These are phyloP conservation scores for Glossosoma conforme DNA, from an alignment of 1,140 invertebrate genomes.

Conservation along the genomic window DNA sequence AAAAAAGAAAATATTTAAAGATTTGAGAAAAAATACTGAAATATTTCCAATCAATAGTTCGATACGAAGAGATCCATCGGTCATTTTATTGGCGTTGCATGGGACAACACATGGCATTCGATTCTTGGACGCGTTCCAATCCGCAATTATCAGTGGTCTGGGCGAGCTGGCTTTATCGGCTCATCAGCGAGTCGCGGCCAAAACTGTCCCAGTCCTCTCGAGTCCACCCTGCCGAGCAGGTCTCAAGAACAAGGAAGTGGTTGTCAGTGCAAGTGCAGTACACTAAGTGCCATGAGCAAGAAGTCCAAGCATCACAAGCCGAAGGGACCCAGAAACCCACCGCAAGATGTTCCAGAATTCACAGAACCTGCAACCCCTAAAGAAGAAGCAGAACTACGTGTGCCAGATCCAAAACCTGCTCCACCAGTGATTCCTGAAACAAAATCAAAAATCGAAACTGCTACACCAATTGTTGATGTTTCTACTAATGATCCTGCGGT, in stretches of 20 bases:
- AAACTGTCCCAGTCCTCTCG: constrained; percentile 19
- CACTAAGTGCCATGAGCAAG: constrained; percentile 18
- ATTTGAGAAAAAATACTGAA: too few relatives aligned
- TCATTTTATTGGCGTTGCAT: too few relatives aligned
- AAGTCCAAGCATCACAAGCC: constrained; percentile 29
- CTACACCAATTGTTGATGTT: neutral
- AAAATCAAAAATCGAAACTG: neutral
- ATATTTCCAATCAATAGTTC: too few relatives aligned
- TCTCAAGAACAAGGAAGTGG: neutral
- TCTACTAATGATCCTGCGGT: neutral
- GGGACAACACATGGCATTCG: too few relatives aligned
- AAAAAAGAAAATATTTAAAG: too few relatives aligned
- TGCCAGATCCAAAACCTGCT: constrained; percentile 3
- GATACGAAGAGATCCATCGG: too few relatives aligned
- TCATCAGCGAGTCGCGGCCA: constrained; percentile 18
- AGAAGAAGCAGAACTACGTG: constrained; percentile 6
- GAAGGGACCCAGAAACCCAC: constrained; percentile 25
- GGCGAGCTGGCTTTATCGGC: constrained; percentile 19
- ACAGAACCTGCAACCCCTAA: neutral
- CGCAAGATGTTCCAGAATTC: constrained; percentile 5
- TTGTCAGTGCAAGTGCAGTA: constrained; percentile 1
- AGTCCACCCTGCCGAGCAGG: constrained; percentile 8
- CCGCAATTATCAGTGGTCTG: constrained; percentile 19
- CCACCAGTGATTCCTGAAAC: neutral
- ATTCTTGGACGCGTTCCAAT: constrained; percentile 20